phyloP scores from a whole-genome alignment of 2,888 invertebrate species.

The Molanna angustata region DNA sequence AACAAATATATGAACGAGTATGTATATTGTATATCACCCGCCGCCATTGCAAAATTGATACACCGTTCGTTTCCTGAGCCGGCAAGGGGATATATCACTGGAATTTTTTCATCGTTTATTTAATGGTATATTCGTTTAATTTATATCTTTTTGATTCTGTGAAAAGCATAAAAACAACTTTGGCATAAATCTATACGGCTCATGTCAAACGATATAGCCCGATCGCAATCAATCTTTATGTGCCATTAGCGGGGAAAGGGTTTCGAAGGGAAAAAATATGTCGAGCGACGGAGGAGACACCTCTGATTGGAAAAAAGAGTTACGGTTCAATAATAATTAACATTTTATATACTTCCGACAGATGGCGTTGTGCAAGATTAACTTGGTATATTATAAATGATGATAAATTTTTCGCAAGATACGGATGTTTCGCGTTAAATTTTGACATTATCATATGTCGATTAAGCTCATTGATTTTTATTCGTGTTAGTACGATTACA shows the following conservation, averaged over 20 bases:
- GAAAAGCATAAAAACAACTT: conserved; percentile 32
- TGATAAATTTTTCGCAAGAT: conserved; percentile 11
- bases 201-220: conserved; percentile 26
- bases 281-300: conserved; percentile 15
- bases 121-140: conserved; percentile 33
- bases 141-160: conserved; percentile 31
- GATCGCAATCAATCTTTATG: conserved; percentile 28
- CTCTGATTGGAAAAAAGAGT: conserved; percentile 12
- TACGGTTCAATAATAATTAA: conserved; percentile 27
- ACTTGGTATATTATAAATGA: too few relatives aligned
- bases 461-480: too few relatives aligned
- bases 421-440: conserved; percentile 17
- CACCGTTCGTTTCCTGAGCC: conserved; percentile 16
- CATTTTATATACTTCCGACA: conserved; percentile 25
- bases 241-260: conserved; percentile 24
- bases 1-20: too few relatives aligned
- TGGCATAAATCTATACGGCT: conserved; percentile 32
- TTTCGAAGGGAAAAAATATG: conserved; percentile 18
- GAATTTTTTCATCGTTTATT: conserved; percentile 31
- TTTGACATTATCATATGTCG: conserved; percentile 15
- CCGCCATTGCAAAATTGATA: conserved; percentile 26
- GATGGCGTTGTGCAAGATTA: too few relatives aligned
- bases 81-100: conserved; percentile 20
- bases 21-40: conserved; percentile 11
- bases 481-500: too few relatives aligned